phyloP scores from a whole-genome alignment of 2,113 vertebrate species.

The Eptatretus burgeri region DNA sequence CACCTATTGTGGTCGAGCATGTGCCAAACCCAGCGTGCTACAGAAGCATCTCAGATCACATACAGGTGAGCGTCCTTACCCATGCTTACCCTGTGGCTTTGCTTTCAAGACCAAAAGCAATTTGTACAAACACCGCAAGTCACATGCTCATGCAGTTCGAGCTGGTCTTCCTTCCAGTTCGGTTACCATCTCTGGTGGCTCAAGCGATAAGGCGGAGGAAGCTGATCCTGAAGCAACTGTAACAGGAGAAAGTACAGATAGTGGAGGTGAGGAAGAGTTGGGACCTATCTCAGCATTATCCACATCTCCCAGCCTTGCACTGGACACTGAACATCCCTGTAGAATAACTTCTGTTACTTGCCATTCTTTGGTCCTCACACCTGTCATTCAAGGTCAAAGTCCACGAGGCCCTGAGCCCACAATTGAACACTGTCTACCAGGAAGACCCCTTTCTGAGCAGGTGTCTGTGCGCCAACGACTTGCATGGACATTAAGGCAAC shows the following conservation, averaged over 20 bases:
- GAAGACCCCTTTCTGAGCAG: conserved; percentile 13
- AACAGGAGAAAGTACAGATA: too few species aligned
- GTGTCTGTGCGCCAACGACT: conserved; percentile 28
- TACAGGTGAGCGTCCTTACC: conserved; percentile 77
- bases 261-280: background rate
- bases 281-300: conserved; percentile 12
- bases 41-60: conserved; percentile 97
- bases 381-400: conserved; percentile 31
- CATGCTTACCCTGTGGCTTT: conserved; percentile 80
- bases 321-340: conserved; percentile 38
- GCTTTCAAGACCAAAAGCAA: conserved; percentile 99
- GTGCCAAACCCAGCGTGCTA: conserved; percentile 92
- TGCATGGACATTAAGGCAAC: conserved; percentile 43
- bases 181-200: conserved; percentile 37
- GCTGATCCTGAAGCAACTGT: conserved; percentile 31
- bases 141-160: conserved; percentile 92
- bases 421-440: too few species aligned
- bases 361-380: conserved; percentile 64
- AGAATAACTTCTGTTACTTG: conserved; percentile 61
- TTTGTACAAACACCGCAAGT: conserved; percentile 95
- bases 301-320: conserved; percentile 25
- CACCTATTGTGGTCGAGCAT: conserved; percentile 73
- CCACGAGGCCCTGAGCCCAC: conserved; percentile 21
- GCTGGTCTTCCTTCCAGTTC: conserved; percentile 80
- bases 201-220: conserved; percentile 47